Conservation (phyloP, 2,888 invertebrate species). For the Sisyra nigra region DNA sequence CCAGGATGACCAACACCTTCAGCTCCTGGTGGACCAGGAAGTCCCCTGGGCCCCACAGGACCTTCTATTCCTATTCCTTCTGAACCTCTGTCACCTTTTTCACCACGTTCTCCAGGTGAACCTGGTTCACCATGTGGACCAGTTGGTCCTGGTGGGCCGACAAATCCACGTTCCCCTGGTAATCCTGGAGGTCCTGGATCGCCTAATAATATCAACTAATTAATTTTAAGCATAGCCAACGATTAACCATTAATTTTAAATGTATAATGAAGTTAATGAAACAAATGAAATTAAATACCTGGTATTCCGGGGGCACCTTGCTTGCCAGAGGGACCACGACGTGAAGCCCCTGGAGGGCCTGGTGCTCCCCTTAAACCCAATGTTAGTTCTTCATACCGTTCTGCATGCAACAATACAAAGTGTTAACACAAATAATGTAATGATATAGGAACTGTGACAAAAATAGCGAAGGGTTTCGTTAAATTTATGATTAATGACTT, state of each 20-base stretch:
- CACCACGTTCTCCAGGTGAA: conserved; percentile 45
- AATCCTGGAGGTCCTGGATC: conserved; percentile 48
- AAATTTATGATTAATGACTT: no score
- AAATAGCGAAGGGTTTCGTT: neutral
- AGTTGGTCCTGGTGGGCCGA: conserved; percentile 44
- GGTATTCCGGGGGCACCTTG: conserved; percentile 38
- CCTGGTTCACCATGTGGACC: conserved; percentile 45
- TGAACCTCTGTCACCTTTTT: conserved; percentile 53
- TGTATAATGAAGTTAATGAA: neutral
- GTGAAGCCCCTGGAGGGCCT: conserved; percentile 40
- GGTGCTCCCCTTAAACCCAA: conserved; percentile 49
- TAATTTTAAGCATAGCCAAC: no score
- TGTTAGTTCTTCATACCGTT: conserved; percentile 38
- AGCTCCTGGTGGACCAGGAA: conserved; percentile 51
- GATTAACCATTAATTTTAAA: neutral
- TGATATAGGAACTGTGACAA: neutral
- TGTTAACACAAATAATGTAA: conserved; percentile 2
- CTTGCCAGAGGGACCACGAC: conserved; percentile 34
- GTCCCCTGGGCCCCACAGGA: conserved; percentile 51
- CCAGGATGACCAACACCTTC: conserved; percentile 48
- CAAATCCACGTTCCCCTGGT: conserved; percentile 45
- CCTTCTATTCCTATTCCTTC: conserved; percentile 63
- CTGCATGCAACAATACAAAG: conserved; percentile 23
- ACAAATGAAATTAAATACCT: conserved; percentile 24
- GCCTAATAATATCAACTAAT: conserved; percentile 25